A percentile compares a stretch with the other conserved stretches of the same genome.
Conservation (phyloP, 2,888 invertebrate genomes). For the Erynnis tages region DNA sequence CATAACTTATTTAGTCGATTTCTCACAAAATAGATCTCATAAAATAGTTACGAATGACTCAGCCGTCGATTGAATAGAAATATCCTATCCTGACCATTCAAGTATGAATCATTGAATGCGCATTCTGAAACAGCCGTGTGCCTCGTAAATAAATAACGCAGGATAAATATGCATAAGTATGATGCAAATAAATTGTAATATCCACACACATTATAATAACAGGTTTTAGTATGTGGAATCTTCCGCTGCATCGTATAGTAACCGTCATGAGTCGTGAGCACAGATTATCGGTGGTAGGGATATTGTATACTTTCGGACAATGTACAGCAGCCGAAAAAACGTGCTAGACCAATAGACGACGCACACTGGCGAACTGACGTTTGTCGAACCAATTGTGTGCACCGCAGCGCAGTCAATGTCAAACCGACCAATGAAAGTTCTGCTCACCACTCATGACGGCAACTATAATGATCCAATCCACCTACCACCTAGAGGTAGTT, state of each 20-base stretch:
- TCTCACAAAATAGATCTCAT: slow-evolving; percentile 29
- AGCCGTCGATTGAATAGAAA: slow-evolving; percentile 31
- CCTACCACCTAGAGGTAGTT: slow-evolving; percentile 8
- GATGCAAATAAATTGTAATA: slow-evolving; percentile 15
- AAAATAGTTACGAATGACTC: slow-evolving; percentile 33
- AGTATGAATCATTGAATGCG: slow-evolving; percentile 35
- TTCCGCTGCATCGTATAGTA: slow-evolving; percentile 11
- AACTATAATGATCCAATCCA: slow-evolving; percentile 8
- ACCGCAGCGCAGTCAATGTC: too few relatives aligned
- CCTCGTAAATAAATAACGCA: slow-evolving; percentile 13
- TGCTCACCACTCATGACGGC: too few relatives aligned
- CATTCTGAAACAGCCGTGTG: slow-evolving; percentile 25
- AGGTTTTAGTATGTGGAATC: slow-evolving; percentile 14
- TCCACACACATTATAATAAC: slow-evolving; percentile 13
- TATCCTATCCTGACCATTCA: slow-evolving; percentile 28
- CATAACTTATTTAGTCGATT: slow-evolving; percentile 30
- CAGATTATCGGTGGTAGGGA: too few relatives aligned
- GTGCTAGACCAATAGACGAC: too few relatives aligned
- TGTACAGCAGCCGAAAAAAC: too few relatives aligned
- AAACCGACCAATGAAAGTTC: too few relatives aligned
- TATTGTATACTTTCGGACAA: too few relatives aligned
- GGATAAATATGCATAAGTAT: slow-evolving; percentile 17
- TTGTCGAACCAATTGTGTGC: too few relatives aligned
- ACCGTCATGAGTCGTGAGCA: too few relatives aligned
- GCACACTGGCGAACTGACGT: too few relatives aligned